A percentile compares a stretch with the other conserved stretches of the same genome.
Conservation (phyloP, 2,888 invertebrate species). For the Prosapia bicincta region DNA sequence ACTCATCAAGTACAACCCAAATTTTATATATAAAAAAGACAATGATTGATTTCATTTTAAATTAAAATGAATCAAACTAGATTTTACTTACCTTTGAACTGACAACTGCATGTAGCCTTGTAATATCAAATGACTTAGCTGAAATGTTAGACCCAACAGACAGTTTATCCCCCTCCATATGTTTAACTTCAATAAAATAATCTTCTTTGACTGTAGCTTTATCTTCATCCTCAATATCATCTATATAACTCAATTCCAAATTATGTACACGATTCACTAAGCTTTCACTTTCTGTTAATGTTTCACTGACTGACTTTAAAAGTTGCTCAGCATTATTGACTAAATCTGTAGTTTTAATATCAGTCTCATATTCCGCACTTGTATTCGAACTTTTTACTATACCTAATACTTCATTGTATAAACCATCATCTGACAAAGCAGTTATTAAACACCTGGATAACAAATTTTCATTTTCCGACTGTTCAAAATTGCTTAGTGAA, state of each 20-base stretch:
- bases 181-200: conserved; percentile 2
- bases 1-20: too few species aligned
- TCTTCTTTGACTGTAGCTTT: neutral
- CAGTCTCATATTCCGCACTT: neutral
- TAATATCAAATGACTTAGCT: conserved; percentile 28
- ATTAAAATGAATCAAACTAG: too few species aligned
- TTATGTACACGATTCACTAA: conserved; percentile 13
- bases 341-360: conserved; percentile 39
- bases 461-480: neutral
- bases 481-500: neutral
- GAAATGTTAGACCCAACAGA: conserved; percentile 14
- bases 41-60: too few species aligned
- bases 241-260: neutral
- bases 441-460: neutral
- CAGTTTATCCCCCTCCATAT: conserved; percentile 3
- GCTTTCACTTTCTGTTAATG: conserved; percentile 46
- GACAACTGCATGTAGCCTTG: conserved; percentile 40
- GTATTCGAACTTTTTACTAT: neutral
- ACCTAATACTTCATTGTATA: neutral
- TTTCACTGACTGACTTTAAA: conserved; percentile 48
- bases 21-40: too few species aligned
- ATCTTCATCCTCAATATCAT: neutral
- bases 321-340: conserved; percentile 48
- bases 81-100: conserved; percentile 18
- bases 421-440: neutral